These are phyloP conservation scores for Apistogramma diplotaenia DNA, from an alignment of 2,113 vertebrate genomes.

Conservation along the genomic window DNA sequence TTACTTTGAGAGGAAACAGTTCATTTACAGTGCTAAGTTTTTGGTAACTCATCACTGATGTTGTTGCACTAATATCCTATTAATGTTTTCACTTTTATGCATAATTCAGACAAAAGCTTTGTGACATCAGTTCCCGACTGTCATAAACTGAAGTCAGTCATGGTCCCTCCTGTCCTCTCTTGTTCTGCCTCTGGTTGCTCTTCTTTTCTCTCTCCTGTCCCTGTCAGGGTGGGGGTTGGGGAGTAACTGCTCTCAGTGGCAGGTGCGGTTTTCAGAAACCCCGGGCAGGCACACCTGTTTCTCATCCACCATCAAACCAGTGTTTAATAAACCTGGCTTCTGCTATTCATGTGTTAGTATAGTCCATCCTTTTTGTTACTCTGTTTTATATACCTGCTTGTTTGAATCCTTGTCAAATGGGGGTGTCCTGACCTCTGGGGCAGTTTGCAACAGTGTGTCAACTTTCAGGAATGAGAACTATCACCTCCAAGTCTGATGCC, in stretches of 20 bases:
- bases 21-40: slow-evolving; percentile 2
- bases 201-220: background rate
- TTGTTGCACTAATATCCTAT: slow-evolving; percentile 2
- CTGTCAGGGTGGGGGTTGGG: background rate
- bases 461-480: no score
- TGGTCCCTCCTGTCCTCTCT: background rate
- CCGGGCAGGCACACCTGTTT: background rate
- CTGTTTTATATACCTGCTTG: no score
- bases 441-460: no score
- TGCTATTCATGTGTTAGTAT: background rate
- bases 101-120: slow-evolving; percentile 39
- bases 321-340: no score
- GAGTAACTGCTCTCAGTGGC: background rate
- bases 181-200: background rate
- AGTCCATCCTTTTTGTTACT: background rate
- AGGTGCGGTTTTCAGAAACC: background rate
- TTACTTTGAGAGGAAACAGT: slow-evolving; percentile 1
- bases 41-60: slow-evolving; percentile 6
- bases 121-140: slow-evolving; percentile 28
- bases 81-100: slow-evolving; percentile 46
- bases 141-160: slow-evolving; percentile 8
- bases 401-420: no score
- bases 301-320: background rate
- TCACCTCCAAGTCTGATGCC: no score
- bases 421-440: no score